A percentile compares a stretch with the other conserved stretches of the same genome.
phyloP scores from a whole-genome alignment of 2,113 vertebrate genomes.

The Sylvia atricapilla region DNA sequence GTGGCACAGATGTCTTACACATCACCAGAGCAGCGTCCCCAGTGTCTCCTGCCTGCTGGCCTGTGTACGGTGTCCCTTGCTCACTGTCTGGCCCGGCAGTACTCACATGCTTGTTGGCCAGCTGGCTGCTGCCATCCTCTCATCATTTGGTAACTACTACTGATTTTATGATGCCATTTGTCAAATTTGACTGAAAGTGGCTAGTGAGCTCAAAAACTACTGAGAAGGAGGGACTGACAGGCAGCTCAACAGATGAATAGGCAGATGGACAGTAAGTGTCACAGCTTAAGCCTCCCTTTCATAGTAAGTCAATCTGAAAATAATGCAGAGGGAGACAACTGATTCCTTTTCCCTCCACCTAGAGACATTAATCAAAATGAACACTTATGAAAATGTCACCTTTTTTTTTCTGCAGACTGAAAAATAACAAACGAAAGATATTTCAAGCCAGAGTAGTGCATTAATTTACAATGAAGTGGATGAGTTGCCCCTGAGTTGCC shows the following conservation, averaged over 20 bases:
- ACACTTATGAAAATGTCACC: neutral
- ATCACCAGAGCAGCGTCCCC: neutral
- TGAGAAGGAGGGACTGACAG: neutral
- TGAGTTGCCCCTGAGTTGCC: neutral
- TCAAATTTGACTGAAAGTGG: constrained; percentile 31
- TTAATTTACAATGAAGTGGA: neutral
- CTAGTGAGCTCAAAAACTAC: neutral
- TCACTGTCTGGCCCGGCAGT: neutral
- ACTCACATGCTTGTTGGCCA: neutral
- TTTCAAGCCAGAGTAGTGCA: neutral
- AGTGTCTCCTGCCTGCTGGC: neutral
- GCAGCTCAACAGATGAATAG: neutral
- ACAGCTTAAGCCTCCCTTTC: neutral
- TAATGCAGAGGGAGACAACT: neutral
- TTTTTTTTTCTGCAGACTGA: neutral
- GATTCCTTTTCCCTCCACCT: neutral
- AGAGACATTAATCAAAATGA: neutral
- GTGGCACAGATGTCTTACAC: neutral
- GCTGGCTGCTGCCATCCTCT: neutral
- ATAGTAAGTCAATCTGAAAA: constrained; percentile 1
- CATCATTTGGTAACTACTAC: neutral
- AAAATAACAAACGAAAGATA: neutral
- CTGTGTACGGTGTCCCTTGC: neutral
- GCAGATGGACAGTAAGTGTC: constrained; percentile 1
- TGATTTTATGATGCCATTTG: neutral